Conservation (phyloP, 2,888 invertebrate species). For the Cantharis nigra region DNA sequence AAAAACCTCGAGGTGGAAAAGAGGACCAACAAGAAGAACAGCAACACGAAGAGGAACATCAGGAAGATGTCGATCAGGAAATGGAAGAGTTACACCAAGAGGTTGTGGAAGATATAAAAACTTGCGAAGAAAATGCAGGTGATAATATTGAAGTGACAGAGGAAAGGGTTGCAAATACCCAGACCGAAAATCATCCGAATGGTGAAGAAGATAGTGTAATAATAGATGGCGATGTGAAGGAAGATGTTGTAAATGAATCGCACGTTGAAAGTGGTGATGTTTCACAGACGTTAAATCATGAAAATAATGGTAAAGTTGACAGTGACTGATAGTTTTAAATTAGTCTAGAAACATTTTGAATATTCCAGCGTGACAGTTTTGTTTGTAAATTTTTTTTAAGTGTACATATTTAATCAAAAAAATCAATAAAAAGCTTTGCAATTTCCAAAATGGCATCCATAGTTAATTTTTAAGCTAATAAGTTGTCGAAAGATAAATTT, state of each 20-base stretch:
- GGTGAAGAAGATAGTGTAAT: not conserved
- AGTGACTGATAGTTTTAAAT: not conserved
- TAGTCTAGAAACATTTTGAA: not conserved
- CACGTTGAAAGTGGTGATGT: not conserved
- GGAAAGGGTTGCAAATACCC: not conserved
- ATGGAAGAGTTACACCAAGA: not conserved
- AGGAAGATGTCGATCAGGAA: not conserved
- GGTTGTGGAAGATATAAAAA: not conserved
- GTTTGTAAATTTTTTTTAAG: not conserved
- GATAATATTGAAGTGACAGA: not conserved
- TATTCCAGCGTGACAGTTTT: not conserved
- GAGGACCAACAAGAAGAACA: slow-evolving; percentile 36
- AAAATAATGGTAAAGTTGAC: not conserved
- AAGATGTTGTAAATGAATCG: not conserved
- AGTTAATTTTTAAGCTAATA: not conserved
- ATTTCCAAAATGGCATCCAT: not conserved
- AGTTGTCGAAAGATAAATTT: not conserved
- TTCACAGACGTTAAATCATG: not conserved
- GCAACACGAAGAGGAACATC: slow-evolving; percentile 34
- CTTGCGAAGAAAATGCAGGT: not conserved
- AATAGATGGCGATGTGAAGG: not conserved
- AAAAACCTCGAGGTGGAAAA: slow-evolving; percentile 21
- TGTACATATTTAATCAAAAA: not conserved
- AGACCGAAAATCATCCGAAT: not conserved
- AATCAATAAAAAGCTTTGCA: not conserved